Evolutionary conservation across 2,113 vertebrate species (phyloP).

Genomic region (Clarias gariepinus): DNA sequence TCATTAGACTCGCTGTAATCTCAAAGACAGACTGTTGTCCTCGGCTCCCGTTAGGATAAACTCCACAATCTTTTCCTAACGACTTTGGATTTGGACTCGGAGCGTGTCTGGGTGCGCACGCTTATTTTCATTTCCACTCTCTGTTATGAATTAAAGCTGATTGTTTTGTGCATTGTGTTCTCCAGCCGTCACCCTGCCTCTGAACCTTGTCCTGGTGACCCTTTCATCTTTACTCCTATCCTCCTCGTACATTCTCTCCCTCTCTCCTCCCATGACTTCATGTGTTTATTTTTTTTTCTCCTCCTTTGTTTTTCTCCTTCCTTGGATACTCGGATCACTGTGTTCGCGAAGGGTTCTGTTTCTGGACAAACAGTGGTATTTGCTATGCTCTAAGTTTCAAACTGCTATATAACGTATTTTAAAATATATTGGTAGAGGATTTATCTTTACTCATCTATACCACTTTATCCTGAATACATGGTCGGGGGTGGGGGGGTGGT

Average conservation of each 20-base stretch:
- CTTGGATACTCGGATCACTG: constrained; percentile 15
- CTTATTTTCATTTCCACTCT: neutral
- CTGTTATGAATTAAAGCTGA: neutral
- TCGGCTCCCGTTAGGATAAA: constrained; percentile 58
- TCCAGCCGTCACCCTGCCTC: neutral
- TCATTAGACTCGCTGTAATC: neutral
- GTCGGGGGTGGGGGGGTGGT: too few relatives aligned
- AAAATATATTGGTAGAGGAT: neutral
- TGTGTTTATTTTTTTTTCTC: neutral
- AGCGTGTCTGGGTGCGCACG: constrained; percentile 47
- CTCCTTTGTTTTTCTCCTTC: constrained; percentile 10
- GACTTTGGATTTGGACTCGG: constrained; percentile 61
- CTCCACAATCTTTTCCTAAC: constrained; percentile 50
- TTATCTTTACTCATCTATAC: neutral
- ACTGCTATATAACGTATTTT: neutral
- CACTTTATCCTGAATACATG: too few relatives aligned
- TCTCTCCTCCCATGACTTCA: constrained; percentile 39
- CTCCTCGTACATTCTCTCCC: neutral
- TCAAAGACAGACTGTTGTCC: constrained; percentile 26
- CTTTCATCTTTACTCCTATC: constrained; percentile 21
- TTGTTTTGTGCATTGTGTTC: neutral
- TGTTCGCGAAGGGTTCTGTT: neutral
- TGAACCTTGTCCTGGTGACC: neutral
- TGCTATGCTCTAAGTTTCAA: neutral
- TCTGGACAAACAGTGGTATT: neutral